A percentile compares a stretch with the other conserved stretches of the same genome.
Conservation (phyloP, 2,797 vertebrate species). For the Hemitrygon akajei region DNA sequence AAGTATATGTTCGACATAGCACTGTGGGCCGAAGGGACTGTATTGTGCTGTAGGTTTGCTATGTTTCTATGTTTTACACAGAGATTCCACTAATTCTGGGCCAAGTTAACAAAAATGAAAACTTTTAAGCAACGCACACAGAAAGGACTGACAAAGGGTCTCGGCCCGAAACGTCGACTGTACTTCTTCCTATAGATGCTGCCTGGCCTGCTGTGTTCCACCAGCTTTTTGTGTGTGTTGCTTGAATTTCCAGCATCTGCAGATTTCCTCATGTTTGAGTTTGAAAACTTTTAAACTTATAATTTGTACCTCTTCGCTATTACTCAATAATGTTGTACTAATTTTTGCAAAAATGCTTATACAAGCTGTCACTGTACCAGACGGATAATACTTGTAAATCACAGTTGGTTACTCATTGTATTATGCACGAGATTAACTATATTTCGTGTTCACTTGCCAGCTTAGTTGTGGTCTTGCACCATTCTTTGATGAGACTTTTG, state of each 20-base stretch:
- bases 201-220: no score
- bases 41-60: no score
- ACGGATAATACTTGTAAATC: background rate
- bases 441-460: conserved; percentile 57
- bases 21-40: no score
- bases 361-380: background rate
- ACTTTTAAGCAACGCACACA: no score
- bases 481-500: conserved; percentile 79
- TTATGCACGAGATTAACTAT: background rate
- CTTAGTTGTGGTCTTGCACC: conserved; percentile 67
- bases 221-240: no score
- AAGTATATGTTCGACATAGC: no score
- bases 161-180: no score
- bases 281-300: background rate
- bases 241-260: no score
- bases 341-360: background rate
- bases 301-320: background rate
- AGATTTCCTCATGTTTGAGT: no score
- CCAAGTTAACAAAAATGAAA: background rate
- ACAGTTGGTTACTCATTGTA: background rate
- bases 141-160: no score
- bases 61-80: background rate
- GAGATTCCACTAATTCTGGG: background rate
- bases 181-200: no score
- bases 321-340: background rate